Evolutionary conservation across 1,140 invertebrate genomes (phyloP), one percentile per base, ranked within the genome.

Genomic region (Dinoponera quadriceps): DNA sequence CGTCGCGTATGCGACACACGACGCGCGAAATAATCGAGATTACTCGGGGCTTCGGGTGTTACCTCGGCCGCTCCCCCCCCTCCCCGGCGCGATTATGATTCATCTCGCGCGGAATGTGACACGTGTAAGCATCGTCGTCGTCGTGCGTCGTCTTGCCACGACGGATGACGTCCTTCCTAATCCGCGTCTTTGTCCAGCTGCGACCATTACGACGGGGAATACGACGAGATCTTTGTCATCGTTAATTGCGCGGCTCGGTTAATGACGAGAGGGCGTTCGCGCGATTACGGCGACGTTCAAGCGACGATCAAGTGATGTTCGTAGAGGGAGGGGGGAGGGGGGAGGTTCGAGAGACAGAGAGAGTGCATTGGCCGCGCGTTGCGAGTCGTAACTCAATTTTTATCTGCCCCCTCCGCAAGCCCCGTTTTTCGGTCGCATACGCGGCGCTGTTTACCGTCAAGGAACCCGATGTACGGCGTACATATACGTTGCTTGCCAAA

Each of bases 181-280:
- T 78, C 63, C 62, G 74, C 16, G 49, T 68, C 74, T 68, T 78
- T 78, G 74, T 78, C 74, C 54, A 14, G 18, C 22, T 48, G 54
- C 29, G 27, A 54, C 63, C 49, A 78, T 78, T 78, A 78, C 29
- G 13, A n/a, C 20, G 29, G n/a, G 4, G 51, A 69, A 57, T 69
- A 54, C 44, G 38, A 54, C 44, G 38, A 78, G 69, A 49, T 55
- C 75, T 78, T 68, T 55, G 63, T 69, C 29, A 20, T 55, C 49
- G 49, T 78, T 78, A 78, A 78, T 78, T 78, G 63, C 75, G 29
- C 54, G 75, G 29, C 33, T 78, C 75, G n/a, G 75, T 78, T 78
- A 78, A 78, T 78, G 75, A 69, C 75, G 22, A 57, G 33, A 7
- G 7, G 2, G 33, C 7, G 33, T 33, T 33, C 29, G 29, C 2